A percentile compares a stretch with the other conserved stretches of the same genome.
These are phyloP conservation scores for Ommatoiulus sabulosus DNA, from an alignment of 2,888 invertebrate species.

Conservation along the genomic window DNA sequence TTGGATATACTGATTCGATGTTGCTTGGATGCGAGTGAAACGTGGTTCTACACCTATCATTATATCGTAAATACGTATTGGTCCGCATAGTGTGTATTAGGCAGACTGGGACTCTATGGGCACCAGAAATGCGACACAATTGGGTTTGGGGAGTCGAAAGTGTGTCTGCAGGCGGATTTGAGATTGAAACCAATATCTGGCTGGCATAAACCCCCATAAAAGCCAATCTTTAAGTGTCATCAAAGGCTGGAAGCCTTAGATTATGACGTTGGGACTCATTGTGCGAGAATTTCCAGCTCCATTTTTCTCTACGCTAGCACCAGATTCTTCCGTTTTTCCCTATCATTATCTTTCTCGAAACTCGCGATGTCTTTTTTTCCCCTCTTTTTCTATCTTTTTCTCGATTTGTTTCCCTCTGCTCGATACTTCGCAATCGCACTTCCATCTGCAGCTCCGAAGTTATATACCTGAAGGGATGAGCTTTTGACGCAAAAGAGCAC, in stretches of 20 bases:
- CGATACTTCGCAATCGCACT: not conserved
- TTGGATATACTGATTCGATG: too few species aligned
- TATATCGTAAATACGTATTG: not conserved
- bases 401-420: conserved; percentile 22
- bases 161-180: conserved; percentile 13
- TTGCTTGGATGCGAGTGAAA: not conserved
- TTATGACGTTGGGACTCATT: conserved; percentile 34
- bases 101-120: not conserved
- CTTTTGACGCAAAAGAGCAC: not conserved
- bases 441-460: not conserved
- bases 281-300: conserved; percentile 34
- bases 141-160: not conserved
- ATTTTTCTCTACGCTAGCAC: not conserved
- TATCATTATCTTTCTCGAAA: conserved; percentile 21
- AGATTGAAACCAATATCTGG: conserved; percentile 34
- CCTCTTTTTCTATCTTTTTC: not conserved
- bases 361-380: not conserved
- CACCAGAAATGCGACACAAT: not conserved
- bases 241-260: conserved; percentile 21
- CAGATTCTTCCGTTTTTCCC: conserved; percentile 28
- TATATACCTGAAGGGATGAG: not conserved
- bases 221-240: conserved; percentile 18
- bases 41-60: not conserved
- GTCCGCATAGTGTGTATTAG: not conserved
- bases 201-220: conserved; percentile 32